phyloP scores from a whole-genome alignment of 2,113 vertebrate species.

The Australoheros scitulus region DNA sequence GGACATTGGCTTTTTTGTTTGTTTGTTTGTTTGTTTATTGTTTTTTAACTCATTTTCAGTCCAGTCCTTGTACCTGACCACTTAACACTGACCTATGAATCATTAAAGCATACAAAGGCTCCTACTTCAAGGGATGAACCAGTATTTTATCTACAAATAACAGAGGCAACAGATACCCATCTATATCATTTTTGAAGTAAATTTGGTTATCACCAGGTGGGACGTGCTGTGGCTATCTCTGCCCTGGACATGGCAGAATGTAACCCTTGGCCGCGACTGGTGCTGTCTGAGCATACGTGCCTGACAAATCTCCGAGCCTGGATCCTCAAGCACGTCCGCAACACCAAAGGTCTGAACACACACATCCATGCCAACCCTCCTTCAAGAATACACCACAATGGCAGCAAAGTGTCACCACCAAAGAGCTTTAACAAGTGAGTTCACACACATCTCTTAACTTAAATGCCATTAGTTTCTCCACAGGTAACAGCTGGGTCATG shows the following conservation, averaged over 20 bases:
- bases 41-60: too few relatives aligned
- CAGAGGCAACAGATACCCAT: too few relatives aligned
- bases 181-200: background rate
- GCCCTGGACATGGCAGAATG: slow-evolving; percentile 93
- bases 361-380: slow-evolving; percentile 50
- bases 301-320: slow-evolving; percentile 91
- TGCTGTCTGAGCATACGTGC: slow-evolving; percentile 92
- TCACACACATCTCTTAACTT: background rate
- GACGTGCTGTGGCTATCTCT: slow-evolving; percentile 89
- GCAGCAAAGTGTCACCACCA: slow-evolving; percentile 73
- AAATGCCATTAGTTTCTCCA: fast-evolving
- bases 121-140: too few relatives aligned
- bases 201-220: slow-evolving; percentile 80
- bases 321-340: slow-evolving; percentile 91
- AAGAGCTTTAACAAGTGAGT: slow-evolving; percentile 80
- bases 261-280: slow-evolving; percentile 93
- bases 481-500: background rate
- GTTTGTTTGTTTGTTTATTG: too few relatives aligned
- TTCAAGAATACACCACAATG: slow-evolving; percentile 39
- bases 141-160: too few relatives aligned
- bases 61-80: too few relatives aligned
- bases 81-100: too few relatives aligned
- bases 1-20: too few relatives aligned
- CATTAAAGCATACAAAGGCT: too few relatives aligned
- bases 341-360: slow-evolving; percentile 78